Conservation (phyloP, 2,888 invertebrate genomes). For the Macrophya alboannulata region DNA sequence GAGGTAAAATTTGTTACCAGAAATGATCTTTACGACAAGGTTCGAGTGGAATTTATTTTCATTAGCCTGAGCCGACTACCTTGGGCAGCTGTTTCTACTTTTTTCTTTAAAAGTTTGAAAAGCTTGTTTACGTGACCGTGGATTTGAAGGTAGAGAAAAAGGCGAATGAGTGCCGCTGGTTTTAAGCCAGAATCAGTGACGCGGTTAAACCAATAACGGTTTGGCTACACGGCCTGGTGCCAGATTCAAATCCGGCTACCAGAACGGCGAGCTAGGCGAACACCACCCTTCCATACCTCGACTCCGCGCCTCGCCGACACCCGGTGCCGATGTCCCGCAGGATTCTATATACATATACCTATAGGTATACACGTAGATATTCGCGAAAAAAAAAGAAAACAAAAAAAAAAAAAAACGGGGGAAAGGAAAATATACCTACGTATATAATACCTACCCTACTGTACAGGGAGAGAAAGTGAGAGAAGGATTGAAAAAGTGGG, state of each 20-base stretch:
- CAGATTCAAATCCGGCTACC: slow-evolving; percentile 77
- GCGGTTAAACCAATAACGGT: slow-evolving; percentile 80
- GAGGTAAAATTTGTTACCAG: not conserved
- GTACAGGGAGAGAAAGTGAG: not conserved
- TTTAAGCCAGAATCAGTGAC: slow-evolving; percentile 75
- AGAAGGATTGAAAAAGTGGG: not conserved
- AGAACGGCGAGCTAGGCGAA: slow-evolving; percentile 36
- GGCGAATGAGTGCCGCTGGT: slow-evolving; percentile 73
- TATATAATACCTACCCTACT: not conserved
- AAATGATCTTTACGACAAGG: not conserved
- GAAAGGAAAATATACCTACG: not conserved
- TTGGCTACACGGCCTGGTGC: slow-evolving; percentile 75
- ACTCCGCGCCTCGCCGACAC: slow-evolving; percentile 11
- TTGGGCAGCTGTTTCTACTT: not conserved
- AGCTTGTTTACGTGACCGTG: not conserved
- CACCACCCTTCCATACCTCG: not conserved
- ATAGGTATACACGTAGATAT: not conserved
- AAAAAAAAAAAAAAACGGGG: not conserved
- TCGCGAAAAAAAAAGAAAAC: not conserved
- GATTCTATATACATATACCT: not conserved
- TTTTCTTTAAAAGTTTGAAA: not conserved
- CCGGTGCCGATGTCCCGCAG: slow-evolving; percentile 44
- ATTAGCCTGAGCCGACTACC: not conserved
- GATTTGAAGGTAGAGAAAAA: not conserved
- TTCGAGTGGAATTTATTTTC: not conserved